Conservation (phyloP, 2,888 invertebrate species). For the Limnephilus lunatus region DNA sequence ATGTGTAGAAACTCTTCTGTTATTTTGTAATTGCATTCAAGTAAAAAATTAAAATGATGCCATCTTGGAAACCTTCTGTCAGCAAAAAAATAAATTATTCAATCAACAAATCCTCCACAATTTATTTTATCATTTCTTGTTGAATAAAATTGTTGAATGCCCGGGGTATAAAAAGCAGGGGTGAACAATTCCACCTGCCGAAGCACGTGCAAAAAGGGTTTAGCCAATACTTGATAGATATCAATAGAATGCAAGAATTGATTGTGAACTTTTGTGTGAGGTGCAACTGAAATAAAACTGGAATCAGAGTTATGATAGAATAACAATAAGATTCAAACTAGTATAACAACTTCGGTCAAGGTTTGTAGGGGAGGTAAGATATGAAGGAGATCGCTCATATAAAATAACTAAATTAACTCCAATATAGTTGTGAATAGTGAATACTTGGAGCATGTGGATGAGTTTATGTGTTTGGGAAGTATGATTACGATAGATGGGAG, state of each 20-base stretch:
- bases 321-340: constrained; percentile 3
- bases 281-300: neutral
- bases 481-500: too few species aligned
- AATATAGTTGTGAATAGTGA: neutral
- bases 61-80: too few species aligned
- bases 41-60: too few species aligned
- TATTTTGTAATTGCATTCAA: too few species aligned
- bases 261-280: neutral
- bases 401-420: neutral
- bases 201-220: neutral
- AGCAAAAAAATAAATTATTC: neutral
- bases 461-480: too few species aligned
- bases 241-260: neutral
- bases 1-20: too few species aligned
- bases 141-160: neutral
- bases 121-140: neutral
- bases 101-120: neutral
- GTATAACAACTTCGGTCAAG: neutral
- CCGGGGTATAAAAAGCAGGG: neutral
- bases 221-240: neutral
- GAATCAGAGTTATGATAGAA: neutral
- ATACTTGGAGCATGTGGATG: too few species aligned
- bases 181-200: neutral
- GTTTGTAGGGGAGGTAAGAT: neutral
- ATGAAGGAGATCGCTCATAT: neutral